A percentile compares a stretch with the other conserved stretches of the same genome.
phyloP scores from a whole-genome alignment of 2,888 invertebrate genomes.

The Drosophila differens region DNA sequence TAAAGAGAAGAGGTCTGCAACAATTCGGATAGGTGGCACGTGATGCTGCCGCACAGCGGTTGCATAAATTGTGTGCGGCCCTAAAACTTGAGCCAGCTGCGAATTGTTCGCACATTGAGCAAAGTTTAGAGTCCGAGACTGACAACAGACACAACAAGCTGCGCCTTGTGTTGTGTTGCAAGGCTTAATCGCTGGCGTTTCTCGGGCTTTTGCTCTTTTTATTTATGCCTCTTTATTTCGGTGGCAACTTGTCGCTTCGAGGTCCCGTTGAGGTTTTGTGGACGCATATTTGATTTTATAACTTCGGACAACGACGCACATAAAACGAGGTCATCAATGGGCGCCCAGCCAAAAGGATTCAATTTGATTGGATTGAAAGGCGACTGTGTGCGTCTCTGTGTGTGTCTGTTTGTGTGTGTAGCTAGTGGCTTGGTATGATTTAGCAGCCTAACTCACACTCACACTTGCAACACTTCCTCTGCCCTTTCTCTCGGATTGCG shows the following conservation, averaged over 20 bases:
- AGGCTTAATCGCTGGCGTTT: conserved; percentile 48
- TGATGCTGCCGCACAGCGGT: conserved; percentile 57
- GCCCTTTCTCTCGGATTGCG: conserved; percentile 35
- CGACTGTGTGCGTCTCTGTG: conserved; percentile 42
- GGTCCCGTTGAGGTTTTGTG: conserved; percentile 46
- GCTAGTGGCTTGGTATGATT: conserved; percentile 66
- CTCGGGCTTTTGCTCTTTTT: not conserved
- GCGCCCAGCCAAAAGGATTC: conserved; percentile 66
- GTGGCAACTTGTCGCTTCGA: conserved; percentile 63
- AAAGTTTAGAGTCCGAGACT: conserved; percentile 14
- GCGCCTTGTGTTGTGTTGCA: conserved; percentile 46
- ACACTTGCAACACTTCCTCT: not conserved
- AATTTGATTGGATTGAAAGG: conserved; percentile 80
- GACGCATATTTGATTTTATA: conserved; percentile 76
- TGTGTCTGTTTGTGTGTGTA: conserved; percentile 6
- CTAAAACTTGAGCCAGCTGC: conserved; percentile 43
- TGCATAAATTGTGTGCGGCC: conserved; percentile 65
- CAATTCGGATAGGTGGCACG: conserved; percentile 54
- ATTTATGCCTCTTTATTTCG: not conserved
- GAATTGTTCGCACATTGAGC: conserved; percentile 73
- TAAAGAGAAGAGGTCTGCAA: conserved; percentile 25
- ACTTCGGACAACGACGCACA: conserved; percentile 74
- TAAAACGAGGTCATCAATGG: conserved; percentile 75
- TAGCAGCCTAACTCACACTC: conserved; percentile 26
- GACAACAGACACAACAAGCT: conserved; percentile 18